Conservation (phyloP, 2,797 vertebrate genomes). For the Gadopsis bispinosus region DNA sequence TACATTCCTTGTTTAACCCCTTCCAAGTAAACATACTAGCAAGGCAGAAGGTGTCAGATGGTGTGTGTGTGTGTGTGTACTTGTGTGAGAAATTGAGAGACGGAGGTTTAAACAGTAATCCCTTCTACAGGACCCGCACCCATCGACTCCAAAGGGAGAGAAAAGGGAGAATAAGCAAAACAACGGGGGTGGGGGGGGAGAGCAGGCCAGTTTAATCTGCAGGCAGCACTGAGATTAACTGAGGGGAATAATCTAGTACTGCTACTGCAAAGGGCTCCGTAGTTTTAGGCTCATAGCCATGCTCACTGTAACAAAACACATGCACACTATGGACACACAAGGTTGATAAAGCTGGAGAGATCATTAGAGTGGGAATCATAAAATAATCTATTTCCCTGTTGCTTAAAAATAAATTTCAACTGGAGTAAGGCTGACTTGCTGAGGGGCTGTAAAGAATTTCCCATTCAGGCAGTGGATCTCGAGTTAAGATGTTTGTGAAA, state of each 20-base stretch:
- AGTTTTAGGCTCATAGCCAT: slow-evolving; percentile 47
- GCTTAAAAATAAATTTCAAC: slow-evolving; percentile 6
- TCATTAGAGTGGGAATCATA: slow-evolving; percentile 4
- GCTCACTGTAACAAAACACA: slow-evolving; percentile 30
- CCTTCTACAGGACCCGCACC: slow-evolving; percentile 50
- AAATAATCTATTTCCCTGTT: slow-evolving; percentile 14
- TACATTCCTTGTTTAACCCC: slow-evolving; percentile 7
- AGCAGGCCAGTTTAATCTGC: slow-evolving; percentile 78
- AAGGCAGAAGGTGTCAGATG: slow-evolving; percentile 50
- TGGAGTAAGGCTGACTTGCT: not conserved
- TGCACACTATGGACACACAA: slow-evolving; percentile 1
- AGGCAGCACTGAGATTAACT: slow-evolving; percentile 79
- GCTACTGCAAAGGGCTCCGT: slow-evolving; percentile 38
- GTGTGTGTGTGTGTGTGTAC: slow-evolving; percentile 25
- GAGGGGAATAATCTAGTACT: slow-evolving; percentile 76
- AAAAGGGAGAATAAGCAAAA: slow-evolving; percentile 53
- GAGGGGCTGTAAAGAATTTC: not conserved
- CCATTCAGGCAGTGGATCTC: not conserved
- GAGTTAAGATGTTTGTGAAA: not conserved
- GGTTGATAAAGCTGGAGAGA: slow-evolving; percentile 21
- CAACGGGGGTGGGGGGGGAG: slow-evolving; percentile 26
- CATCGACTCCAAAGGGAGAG: slow-evolving; percentile 39
- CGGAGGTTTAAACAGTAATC: slow-evolving; percentile 71
- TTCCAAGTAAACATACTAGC: slow-evolving; percentile 30
- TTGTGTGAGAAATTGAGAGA: slow-evolving; percentile 56